These are phyloP conservation scores for Papilio demoleus DNA, from an alignment of 2,888 invertebrate species.

Conservation along the genomic window DNA sequence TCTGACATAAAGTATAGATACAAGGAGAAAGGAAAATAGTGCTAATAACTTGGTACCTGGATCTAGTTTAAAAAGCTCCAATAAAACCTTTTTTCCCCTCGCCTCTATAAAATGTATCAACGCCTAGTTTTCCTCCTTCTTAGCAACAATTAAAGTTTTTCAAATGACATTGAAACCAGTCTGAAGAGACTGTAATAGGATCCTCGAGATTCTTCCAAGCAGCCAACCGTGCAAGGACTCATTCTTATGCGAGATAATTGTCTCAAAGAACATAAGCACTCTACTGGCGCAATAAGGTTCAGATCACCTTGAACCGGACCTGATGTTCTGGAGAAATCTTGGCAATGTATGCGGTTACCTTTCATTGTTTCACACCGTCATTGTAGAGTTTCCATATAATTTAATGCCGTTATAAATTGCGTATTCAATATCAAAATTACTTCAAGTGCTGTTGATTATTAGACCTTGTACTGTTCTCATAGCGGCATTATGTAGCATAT, in stretches of 20 bases:
- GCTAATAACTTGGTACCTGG: conserved; percentile 37
- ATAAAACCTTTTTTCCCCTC: conserved; percentile 20
- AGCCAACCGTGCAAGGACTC: conserved; percentile 79
- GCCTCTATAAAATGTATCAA: neutral
- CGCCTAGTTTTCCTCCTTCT: conserved; percentile 6
- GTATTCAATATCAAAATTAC: conserved; percentile 43
- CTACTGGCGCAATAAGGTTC: conserved; percentile 19
- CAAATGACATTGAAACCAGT: conserved; percentile 74
- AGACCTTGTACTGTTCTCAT: conserved; percentile 11
- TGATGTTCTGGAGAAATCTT: conserved; percentile 48
- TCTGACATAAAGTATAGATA: conserved; percentile 35
- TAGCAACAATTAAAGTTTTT: conserved; percentile 54
- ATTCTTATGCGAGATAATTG: conserved; percentile 51
- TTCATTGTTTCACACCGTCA: conserved; percentile 49
- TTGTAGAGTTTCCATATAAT: conserved; percentile 46
- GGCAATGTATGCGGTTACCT: conserved; percentile 49
- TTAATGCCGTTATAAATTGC: conserved; percentile 50
- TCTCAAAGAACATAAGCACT: conserved; percentile 50
- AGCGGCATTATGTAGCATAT: neutral
- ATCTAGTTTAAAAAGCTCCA: conserved; percentile 25
- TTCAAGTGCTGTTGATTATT: conserved; percentile 20
- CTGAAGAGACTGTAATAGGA: conserved; percentile 76
- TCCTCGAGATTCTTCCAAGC: conserved; percentile 72
- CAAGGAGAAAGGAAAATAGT: conserved; percentile 40
- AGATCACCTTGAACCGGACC: conserved; percentile 14